These are phyloP conservation scores for Zosterops borbonicus DNA, from an alignment of 2,113 vertebrate species.

Conservation along the genomic window DNA sequence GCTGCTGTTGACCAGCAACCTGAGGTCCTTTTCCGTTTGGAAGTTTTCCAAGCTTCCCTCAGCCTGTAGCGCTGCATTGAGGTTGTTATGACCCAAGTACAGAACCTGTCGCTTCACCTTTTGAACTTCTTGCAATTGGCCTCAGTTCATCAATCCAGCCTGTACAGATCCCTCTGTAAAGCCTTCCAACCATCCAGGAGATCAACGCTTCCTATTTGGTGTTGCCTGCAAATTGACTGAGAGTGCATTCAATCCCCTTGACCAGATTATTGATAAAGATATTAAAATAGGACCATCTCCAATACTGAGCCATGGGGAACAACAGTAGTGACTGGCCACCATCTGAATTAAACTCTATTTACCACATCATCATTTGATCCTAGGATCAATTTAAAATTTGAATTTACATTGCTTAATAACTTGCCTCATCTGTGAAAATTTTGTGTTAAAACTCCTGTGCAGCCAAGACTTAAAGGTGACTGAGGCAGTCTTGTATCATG, in stretches of 20 bases:
- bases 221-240: not conserved
- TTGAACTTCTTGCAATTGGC: not conserved
- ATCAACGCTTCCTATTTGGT: rapidly evolving
- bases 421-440: not conserved
- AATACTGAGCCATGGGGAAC: not conserved
- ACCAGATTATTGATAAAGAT: not conserved
- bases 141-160: not conserved
- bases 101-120: not conserved
- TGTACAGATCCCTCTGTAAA: not conserved
- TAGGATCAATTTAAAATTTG: not conserved
- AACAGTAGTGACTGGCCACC: not conserved
- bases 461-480: not conserved
- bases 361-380: not conserved
- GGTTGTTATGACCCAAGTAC: not conserved
- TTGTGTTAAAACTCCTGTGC: not conserved
- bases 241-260: rapidly evolving
- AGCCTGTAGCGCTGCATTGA: rapidly evolving
- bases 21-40: not conserved
- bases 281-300: rapidly evolving
- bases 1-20: not conserved
- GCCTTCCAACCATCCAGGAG: not conserved
- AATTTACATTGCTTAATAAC: not conserved
- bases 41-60: not conserved
- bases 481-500: not conserved
- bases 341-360: not conserved